phyloP scores from a whole-genome alignment of 2,113 vertebrate species.

The Apodemus speciosus region DNA sequence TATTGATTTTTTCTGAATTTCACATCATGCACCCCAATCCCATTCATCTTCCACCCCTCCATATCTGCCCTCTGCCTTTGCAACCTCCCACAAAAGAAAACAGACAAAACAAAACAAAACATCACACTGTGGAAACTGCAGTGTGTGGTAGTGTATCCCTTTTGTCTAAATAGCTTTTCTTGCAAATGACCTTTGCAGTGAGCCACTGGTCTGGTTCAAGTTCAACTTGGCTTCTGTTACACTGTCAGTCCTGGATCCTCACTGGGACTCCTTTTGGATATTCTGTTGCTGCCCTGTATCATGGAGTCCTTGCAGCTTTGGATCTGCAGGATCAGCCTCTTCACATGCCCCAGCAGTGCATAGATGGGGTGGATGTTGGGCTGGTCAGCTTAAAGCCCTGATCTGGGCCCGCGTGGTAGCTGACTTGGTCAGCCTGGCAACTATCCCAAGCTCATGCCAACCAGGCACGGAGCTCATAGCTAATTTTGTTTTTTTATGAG shows the following conservation, averaged over 20 bases:
- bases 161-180: neutral
- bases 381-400: no score
- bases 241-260: neutral
- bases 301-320: neutral
- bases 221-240: neutral
- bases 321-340: neutral
- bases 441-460: no score
- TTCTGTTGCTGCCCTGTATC: neutral
- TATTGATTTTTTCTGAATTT: no score
- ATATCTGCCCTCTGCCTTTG: neutral
- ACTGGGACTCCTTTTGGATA: neutral
- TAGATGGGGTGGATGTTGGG: no score
- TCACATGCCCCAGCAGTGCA: neutral
- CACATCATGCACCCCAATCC: neutral
- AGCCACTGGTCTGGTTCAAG: neutral
- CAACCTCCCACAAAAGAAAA: neutral
- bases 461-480: no score
- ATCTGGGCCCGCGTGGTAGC: no score
- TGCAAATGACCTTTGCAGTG: neutral
- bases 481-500: neutral
- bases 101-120: neutral
- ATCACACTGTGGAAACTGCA: neutral
- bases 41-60: neutral
- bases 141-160: neutral
- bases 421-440: no score